Base-by-base conservation (phyloP, 2,113 vertebrate genomes). In the Podocnemis expansa region DNA sequence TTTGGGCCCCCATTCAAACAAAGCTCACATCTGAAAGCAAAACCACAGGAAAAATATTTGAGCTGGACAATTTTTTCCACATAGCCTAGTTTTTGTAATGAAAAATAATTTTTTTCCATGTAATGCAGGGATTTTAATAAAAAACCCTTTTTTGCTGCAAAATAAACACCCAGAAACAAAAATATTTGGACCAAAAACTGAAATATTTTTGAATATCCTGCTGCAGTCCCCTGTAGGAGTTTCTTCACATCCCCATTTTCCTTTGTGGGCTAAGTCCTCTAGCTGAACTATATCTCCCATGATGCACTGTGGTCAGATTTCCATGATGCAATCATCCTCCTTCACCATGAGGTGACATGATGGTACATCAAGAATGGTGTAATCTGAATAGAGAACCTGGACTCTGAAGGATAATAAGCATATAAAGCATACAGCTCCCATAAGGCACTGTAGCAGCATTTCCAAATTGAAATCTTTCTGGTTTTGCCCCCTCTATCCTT, bases 401-500 rank as follows among this genome's bases (percentile, higher is more conserved):
- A 6, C n/a, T 73, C 4, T 24, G 34, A 31, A 85, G 16, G 31
- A 88, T 1, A 4, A 2, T 0, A 54, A 29, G 38, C 51, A 22
- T 0, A 0, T 5, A 7, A 56, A n/a, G 17, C 38, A 88, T 41
- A 45, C 9, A 83, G 0, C 3, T 38, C 7, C 54, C 84, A 8
- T 45, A 84, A 45, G 17, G 60, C 56, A 31, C 3, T 29, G 80
- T 2, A 52, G 21, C 82, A 73, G 27, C 19, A 3, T 87, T 95
- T 93, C 45, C 54, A 83, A 75, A 80, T 21, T 47, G 13, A 0
- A 81, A 43, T 88, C 3, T 10, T n/a, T 6, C 19, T 78, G 55
- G 8, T 29, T 94, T 87, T 80, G 38, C 8, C 4, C 25, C 29
- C 21, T 52, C 8, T 22, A 24, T 31, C 2, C 3, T 2, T 3